phyloP scores from a whole-genome alignment of 1,140 invertebrate species.

The Bombus affinis region DNA sequence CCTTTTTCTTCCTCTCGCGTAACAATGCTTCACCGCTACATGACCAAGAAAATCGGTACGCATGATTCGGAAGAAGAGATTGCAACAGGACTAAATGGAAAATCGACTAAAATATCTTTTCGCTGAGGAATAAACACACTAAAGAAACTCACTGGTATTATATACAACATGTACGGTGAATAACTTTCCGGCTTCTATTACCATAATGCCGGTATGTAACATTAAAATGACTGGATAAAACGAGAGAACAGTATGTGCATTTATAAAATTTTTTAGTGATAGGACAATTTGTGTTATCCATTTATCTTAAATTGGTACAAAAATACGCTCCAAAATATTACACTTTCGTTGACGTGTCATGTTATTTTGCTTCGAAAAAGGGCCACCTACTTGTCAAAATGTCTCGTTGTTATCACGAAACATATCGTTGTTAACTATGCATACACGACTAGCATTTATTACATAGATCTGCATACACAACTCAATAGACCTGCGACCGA shows the following conservation, averaged over 20 bases:
- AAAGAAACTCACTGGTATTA: conserved; percentile 1
- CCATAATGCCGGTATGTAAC: not conserved
- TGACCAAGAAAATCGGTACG: not conserved
- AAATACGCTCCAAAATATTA: not conserved
- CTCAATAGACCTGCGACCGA: not conserved
- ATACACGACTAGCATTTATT: not conserved
- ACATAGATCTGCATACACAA: conserved; percentile 6
- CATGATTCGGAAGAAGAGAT: conserved; percentile 32
- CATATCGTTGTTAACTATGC: not conserved
- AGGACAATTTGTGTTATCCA: conserved; percentile 4
- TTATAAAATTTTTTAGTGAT: not conserved
- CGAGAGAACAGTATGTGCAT: not conserved
- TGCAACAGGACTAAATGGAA: conserved; percentile 38
- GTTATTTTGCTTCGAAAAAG: conserved; percentile 9
- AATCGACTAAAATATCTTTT: conserved; percentile 44
- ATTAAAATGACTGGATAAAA: not conserved
- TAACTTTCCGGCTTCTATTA: not conserved
- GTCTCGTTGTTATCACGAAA: conserved; percentile 27
- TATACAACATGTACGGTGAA: not conserved
- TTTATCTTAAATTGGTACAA: conserved; percentile 32
- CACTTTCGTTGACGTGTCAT: conserved; percentile 1
- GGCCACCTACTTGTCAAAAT: conserved; percentile 5
- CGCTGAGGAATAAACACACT: not conserved
- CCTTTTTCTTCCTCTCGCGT: not conserved
- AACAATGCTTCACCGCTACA: not conserved